Evolutionary conservation across 2,113 vertebrate genomes (phyloP).

Genomic region (Plectropomus leopardus): DNA sequence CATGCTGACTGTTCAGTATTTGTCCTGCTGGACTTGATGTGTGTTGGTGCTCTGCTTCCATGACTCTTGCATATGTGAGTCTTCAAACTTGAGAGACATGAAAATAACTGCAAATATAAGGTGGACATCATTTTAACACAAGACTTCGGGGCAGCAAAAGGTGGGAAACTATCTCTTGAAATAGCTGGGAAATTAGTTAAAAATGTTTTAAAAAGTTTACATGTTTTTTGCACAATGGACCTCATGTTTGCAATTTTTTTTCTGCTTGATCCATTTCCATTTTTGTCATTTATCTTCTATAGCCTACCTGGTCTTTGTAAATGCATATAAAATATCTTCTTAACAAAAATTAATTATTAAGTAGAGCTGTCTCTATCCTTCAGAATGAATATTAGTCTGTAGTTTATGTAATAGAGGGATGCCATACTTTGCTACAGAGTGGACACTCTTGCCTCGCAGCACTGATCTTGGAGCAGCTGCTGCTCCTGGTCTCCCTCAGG

Average conservation of each 20-base stretch:
- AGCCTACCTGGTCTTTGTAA: no score
- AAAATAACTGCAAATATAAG: conserved; percentile 69
- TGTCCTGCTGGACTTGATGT: conserved; percentile 37
- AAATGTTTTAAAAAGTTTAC: no score
- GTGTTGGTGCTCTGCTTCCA: conserved; percentile 24
- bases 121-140: neutral
- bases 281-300: no score
- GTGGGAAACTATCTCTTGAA: neutral
- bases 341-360: no score
- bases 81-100: conserved; percentile 65
- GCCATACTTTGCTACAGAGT: conserved; percentile 75
- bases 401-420: neutral
- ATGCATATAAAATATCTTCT: no score
- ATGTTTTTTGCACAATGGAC: no score
- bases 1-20: conserved; percentile 2
- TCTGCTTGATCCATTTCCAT: no score
- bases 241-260: no score
- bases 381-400: neutral
- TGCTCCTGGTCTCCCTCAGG: conserved; percentile 49
- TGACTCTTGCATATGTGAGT: conserved; percentile 69
- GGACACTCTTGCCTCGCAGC: conserved; percentile 63
- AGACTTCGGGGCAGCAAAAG: neutral
- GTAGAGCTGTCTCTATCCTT: no score
- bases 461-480: conserved; percentile 46
- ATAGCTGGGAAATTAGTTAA: no score